Base-by-base conservation (phyloP, 2,113 vertebrate genomes). In the Erinaceus europaeus region DNA sequence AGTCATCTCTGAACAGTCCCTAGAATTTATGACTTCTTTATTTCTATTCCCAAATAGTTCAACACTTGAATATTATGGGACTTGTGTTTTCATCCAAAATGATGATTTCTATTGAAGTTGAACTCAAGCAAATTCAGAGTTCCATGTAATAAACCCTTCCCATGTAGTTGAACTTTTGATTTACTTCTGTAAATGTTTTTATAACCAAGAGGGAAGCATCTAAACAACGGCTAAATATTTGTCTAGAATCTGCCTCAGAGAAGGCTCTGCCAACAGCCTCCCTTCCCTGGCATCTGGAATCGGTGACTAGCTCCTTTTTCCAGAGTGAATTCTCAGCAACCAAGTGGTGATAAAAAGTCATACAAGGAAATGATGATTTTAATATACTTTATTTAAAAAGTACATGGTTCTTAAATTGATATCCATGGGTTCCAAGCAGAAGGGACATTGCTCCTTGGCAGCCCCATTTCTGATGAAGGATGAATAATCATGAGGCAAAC, bases 361-460 rank as follows among this genome's bases (percentile, higher is more conserved):
- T 94, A 95, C 92, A 81, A 91, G 83, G 91, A 95, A 92, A 87
- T 62, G 93, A 91, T 96, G 92, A 97, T 98, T 98, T 98, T 98
- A 98, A 98, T 96, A 98, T 98, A 95, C 98, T 99, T 99, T 99
- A 99, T 99, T 99, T 98, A 97, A 99, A 99, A 99, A 99, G 98
- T 99, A 99, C 98, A 98, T 97, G 97, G 97, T 97, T 97, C n/a
- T 97, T 98, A 97, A 98, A 98, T 97, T 97, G 93, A 93, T 97
- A 98, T 96, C 97, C 96, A 97, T 99, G 98, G 97, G 97, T 98
- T 84, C 97, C 98, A 99, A 98, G 98, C 98, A 97, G 96, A 98
- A 97, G 97, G 98, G 98, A 97, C 96, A 96, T 97, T 97, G 97
- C 97, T 96, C 96, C 96, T 97, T 94, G 94, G 89, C 93, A 95